A percentile compares a stretch with the other conserved stretches of the same genome.
Conservation (phyloP, 2,113 vertebrate genomes). For the Hemiprocne comata region DNA sequence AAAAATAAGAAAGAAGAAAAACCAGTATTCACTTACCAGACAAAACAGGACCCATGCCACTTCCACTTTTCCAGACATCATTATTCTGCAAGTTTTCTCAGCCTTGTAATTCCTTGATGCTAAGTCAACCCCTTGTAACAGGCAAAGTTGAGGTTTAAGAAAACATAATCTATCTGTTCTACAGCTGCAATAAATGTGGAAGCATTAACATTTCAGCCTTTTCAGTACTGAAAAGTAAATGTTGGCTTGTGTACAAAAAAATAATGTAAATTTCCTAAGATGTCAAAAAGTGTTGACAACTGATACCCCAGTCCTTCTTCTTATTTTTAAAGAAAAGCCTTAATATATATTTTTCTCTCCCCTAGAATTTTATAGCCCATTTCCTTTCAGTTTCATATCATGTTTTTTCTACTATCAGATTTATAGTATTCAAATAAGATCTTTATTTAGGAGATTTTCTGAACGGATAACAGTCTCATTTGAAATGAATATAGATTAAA, state of each 20-base stretch:
- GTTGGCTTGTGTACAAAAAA: neutral
- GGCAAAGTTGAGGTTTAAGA: neutral
- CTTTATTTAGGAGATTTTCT: slow-evolving; percentile 18
- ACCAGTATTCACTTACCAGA: neutral
- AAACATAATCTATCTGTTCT: neutral
- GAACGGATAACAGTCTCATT: neutral
- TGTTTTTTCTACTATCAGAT: neutral
- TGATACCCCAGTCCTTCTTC: neutral
- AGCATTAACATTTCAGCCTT: neutral
- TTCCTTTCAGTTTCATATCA: neutral
- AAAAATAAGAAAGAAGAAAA: neutral
- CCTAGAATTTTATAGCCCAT: neutral
- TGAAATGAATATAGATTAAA: slow-evolving; percentile 10
- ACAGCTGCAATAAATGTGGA: neutral
- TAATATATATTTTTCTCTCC: neutral
- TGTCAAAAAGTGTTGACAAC: neutral
- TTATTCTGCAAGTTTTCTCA: neutral
- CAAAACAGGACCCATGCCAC: neutral
- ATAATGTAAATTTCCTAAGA: neutral
- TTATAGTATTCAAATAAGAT: neutral
- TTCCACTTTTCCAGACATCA: neutral
- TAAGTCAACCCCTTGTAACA: neutral
- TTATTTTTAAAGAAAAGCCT: neutral
- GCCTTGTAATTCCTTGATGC: neutral
- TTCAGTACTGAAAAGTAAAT: neutral